Evolutionary conservation across 2,797 vertebrate species (phyloP).

Genomic region (Platyrinchus mystaceus): DNA sequence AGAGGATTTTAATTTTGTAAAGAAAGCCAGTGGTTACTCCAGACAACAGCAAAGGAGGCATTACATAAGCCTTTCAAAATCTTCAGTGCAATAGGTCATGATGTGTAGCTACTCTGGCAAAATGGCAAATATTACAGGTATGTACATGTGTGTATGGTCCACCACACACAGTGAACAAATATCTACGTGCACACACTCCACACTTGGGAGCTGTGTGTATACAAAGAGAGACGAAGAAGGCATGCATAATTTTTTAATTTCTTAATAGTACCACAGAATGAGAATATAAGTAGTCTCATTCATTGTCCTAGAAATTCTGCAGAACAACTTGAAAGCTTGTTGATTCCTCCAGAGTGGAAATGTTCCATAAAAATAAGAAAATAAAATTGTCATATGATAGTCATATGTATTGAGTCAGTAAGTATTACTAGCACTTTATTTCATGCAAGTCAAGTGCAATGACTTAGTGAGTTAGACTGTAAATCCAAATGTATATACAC

Average conservation of each 20-base stretch:
- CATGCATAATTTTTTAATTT: not conserved
- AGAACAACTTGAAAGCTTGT: slow-evolving; percentile 1
- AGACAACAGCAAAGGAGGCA: not conserved
- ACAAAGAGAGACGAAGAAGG: not conserved
- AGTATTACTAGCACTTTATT: slow-evolving; percentile 4
- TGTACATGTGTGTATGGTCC: not conserved
- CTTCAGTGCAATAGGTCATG: not conserved
- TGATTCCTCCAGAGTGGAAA: not conserved
- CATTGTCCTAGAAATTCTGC: not conserved
- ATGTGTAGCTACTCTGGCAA: not conserved
- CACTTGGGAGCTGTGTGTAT: too few species aligned
- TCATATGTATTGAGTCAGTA: not conserved
- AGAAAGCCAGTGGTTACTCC: not conserved
- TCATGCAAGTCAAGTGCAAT: not conserved
- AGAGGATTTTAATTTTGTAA: not conserved
- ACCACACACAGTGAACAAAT: not conserved
- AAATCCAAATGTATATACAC: not conserved
- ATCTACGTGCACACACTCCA: not conserved
- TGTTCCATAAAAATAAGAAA: not conserved
- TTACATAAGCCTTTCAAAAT: not conserved
- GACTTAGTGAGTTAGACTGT: not conserved
- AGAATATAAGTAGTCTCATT: not conserved
- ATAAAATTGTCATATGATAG: not conserved
- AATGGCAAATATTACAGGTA: not conserved
- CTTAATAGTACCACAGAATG: not conserved